Base-by-base conservation (phyloP, 2,797 vertebrate genomes). In the Cebuella pygmaea region DNA sequence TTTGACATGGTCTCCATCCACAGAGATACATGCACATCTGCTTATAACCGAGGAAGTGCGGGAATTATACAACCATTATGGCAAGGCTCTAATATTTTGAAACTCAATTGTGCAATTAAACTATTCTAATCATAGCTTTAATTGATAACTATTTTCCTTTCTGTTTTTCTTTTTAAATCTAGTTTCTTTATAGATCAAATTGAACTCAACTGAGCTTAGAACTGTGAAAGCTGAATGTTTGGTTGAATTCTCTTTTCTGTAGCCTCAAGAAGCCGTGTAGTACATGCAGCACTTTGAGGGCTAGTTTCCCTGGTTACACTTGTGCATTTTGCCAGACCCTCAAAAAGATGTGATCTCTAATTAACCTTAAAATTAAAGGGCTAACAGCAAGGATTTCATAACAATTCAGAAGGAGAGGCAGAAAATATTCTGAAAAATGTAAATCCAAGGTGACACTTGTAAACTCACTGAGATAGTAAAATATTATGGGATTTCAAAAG, bases 291-390 rank as follows among this genome's bases (percentile, higher is more conserved):
- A 84, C 3, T 85, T 78, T 74, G 70, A 93, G 78, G 75, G 70
- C 67, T 96, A 61, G 97, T 97, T 98, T 93, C 94, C 96, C 93
- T 97, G 97, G 97, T 94, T 97, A 98, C 96, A 72, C 15, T 14
- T n/a, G 61, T 89, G 50, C 82, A 93, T 96, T 98, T 96, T 96
- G 82, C 90, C 74, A 98, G 89, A 55, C 67, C 88, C 41, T 88
- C 78, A 94, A 93, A 96, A 96, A 97, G 78, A 98, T 89, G 72
- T 95, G 87, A 96, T 86, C 94, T 91, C 92, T 96, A 97, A 97
- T 97, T 98, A 97, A 98, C 97, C 97, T 97, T 96, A 95, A 97
- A 97, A 97, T 95, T 97, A 97, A 93, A 93, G 92, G 89, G 59
- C 84, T 94, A 96, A 95, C 33, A 52, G 50, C 87, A 96, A 88